Conservation (phyloP, 2,888 invertebrate genomes). For the Agriotes lineatus region DNA sequence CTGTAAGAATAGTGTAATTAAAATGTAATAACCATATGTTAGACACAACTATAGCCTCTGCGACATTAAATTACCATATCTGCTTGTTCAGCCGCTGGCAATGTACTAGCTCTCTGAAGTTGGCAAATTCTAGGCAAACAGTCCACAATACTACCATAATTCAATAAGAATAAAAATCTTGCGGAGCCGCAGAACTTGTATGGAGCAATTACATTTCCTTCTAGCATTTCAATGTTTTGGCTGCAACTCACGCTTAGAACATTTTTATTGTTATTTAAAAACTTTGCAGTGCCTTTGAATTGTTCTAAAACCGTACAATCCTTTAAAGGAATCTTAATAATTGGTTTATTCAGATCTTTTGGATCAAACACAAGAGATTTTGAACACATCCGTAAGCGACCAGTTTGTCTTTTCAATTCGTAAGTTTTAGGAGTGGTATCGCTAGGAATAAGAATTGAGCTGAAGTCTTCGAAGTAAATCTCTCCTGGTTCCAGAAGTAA, state of each 20-base stretch:
- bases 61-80: constrained; percentile 75
- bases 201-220: constrained; percentile 84
- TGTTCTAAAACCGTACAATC: constrained; percentile 76
- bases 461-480: constrained; percentile 92
- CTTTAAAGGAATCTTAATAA: constrained; percentile 84
- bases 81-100: constrained; percentile 84
- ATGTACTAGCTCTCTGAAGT: constrained; percentile 82
- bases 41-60: no score
- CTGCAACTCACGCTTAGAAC: constrained; percentile 75
- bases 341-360: constrained; percentile 78
- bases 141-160: constrained; percentile 80
- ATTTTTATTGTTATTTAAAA: constrained; percentile 70
- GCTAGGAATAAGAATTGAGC: constrained; percentile 73
- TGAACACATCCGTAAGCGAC: constrained; percentile 87
- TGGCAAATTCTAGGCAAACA: constrained; percentile 84
- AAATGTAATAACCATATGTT: neutral
- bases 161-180: constrained; percentile 79
- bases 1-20: neutral
- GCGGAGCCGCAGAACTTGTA: constrained; percentile 80
- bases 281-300: constrained; percentile 66
- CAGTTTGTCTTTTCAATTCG: constrained; percentile 71
- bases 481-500: constrained; percentile 89
- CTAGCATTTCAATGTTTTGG: constrained; percentile 85
- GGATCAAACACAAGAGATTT: constrained; percentile 91
- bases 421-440: constrained; percentile 65